A percentile compares a stretch with the other conserved stretches of the same genome.
phyloP scores from a whole-genome alignment of 1,140 invertebrate genomes.

The Papilio glaucus region DNA sequence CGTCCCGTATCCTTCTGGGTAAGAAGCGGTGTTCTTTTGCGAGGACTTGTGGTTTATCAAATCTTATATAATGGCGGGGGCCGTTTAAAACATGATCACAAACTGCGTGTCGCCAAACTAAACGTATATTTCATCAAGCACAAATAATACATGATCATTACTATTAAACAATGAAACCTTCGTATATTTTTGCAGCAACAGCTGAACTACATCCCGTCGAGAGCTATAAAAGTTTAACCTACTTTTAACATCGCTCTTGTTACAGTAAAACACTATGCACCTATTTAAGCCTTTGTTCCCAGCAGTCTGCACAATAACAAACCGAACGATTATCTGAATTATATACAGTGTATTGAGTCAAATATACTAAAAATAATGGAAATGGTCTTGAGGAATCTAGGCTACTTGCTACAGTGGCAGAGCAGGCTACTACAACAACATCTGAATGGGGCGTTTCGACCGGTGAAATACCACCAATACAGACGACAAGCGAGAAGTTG shows the following conservation, averaged over 20 bases:
- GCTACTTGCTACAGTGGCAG: no score
- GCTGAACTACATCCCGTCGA: neutral
- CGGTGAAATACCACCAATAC: no score
- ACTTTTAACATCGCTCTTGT: constrained; percentile 5
- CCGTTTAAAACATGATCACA: no score
- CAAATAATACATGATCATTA: neutral
- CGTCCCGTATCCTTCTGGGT: neutral
- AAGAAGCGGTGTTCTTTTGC: no score
- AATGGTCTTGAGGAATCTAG: no score
- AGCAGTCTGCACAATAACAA: neutral
- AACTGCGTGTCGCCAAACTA: neutral
- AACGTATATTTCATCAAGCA: neutral
- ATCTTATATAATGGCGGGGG: no score
- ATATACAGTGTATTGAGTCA: neutral
- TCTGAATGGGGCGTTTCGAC: no score
- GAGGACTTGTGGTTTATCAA: no score
- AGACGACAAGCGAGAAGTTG: no score
- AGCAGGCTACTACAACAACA: no score
- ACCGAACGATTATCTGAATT: constrained; percentile 9
- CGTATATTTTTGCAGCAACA: constrained; percentile 7
- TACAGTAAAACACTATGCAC: constrained; percentile 6
- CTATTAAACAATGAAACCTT: neutral
- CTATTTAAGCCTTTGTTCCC: constrained; percentile 16
- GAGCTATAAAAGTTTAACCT: constrained; percentile 14
- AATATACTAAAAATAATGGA: neutral